Base-by-base conservation (phyloP, 1,140 invertebrate genomes). In the Thaumetopoea pityocampa region DNA sequence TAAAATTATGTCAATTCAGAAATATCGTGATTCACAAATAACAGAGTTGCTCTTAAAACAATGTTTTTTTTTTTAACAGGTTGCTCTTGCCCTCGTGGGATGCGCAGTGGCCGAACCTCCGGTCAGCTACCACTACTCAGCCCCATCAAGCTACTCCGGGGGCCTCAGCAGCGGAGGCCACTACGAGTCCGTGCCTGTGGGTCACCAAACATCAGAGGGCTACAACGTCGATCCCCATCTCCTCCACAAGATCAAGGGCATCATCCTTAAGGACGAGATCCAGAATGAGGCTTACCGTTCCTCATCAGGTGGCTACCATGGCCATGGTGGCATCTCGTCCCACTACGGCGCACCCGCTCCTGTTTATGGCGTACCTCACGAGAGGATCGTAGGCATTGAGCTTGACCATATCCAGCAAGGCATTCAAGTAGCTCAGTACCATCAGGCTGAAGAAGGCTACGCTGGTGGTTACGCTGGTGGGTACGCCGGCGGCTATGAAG, bases 181-280 rank as follows among this genome's bases (percentile, higher is more conserved):
- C 33, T 94, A 92, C 85, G 87, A 87, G 44, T 87, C 90, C 23
- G 92, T 93, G 1, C 90, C 91, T 9, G 85, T 89, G 27, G 92
- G 92, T 34, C 89, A 89, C 67, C 91, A 92, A 53, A 91, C 90
- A 33, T 91, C 87, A 48, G 93, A 95, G 67, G 93, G 93, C 28
- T 90, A 91, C 56, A 89, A 90, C 73, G 92, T 95, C 27, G 93
- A 94, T 79, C 88, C 88, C 22, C 88, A 90, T 44, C 88, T 94
- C 35, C 85, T 94, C 33, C 92, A 94, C 67, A 92, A 94, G 72
- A 91, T 95, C 57, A 90, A 92, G 54, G 89, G 93, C 76, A 93
- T 94, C 66, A 87, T 94, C 29, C 85, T 94, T 44, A 92, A 92
- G 65, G 92, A 94, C 71, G 93, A 95, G 79, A 88, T 90, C 67